Evolutionary conservation across 1,140 invertebrate genomes (phyloP).

Genomic region (Nilaparvata lugens): DNA sequence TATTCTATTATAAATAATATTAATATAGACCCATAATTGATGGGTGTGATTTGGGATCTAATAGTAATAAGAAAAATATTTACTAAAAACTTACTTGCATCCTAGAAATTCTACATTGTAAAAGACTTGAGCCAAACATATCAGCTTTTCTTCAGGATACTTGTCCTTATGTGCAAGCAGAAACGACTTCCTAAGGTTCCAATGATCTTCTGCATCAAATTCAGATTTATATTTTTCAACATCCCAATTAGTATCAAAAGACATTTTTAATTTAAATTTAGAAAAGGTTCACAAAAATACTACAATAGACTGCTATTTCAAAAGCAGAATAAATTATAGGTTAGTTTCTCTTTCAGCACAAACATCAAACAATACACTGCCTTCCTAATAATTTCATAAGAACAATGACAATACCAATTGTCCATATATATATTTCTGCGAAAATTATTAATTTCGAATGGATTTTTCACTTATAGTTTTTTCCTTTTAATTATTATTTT

Average conservation of each 20-base stretch:
- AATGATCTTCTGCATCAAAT: conserved; percentile 74
- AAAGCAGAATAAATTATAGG: too few relatives aligned
- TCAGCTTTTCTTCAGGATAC: conserved; percentile 60
- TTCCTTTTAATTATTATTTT: too few relatives aligned
- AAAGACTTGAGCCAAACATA: conserved; percentile 75
- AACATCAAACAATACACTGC: too few relatives aligned
- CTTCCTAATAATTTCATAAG: too few relatives aligned
- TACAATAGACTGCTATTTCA: background rate
- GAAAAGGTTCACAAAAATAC: too few relatives aligned
- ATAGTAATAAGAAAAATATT: too few relatives aligned
- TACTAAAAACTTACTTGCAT: conserved; percentile 49
- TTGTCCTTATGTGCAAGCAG: conserved; percentile 58
- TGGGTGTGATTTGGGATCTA: background rate
- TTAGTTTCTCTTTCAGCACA: too few relatives aligned
- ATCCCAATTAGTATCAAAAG: conserved; percentile 41
- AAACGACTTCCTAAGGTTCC: conserved; percentile 66
- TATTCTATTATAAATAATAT: background rate
- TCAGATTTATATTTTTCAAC: conserved; percentile 54
- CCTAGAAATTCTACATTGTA: conserved; percentile 75
- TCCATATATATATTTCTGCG: too few relatives aligned
- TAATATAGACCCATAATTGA: background rate
- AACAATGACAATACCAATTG: too few relatives aligned
- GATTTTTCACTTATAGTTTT: too few relatives aligned
- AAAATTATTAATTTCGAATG: too few relatives aligned
- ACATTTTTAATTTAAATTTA: conserved; percentile 19